Evolutionary conservation across 2,888 invertebrate genomes (phyloP).

Genomic region (Dorcus hopei): DNA sequence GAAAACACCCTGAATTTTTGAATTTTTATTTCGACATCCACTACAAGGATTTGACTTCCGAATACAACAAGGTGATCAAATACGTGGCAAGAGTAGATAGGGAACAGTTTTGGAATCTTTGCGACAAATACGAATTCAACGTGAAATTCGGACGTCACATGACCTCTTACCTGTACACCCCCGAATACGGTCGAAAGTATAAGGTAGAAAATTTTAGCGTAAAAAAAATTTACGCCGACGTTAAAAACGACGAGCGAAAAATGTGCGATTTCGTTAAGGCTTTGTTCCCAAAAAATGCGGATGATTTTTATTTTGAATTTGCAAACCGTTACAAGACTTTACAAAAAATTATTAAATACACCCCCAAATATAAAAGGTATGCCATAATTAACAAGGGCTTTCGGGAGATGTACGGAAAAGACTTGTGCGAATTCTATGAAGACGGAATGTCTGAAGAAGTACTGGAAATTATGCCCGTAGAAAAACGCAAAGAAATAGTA

Average conservation of each 20-base stretch:
- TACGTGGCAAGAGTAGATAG: conserved; percentile 5
- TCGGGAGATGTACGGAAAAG: conserved; percentile 3
- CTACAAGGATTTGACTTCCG: not conserved
- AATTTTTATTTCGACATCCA: conserved; percentile 14
- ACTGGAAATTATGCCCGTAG: conserved; percentile 1
- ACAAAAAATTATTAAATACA: not conserved
- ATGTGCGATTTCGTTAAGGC: conserved; percentile 1
- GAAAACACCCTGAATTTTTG: conserved; percentile 14
- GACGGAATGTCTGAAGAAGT: not conserved
- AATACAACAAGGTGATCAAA: conserved; percentile 1
- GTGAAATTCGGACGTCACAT: conserved; percentile 7
- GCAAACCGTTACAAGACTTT: not conserved
- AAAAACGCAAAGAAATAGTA: conserved; percentile 1
- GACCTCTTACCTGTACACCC: conserved; percentile 4
- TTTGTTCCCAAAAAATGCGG: conserved; percentile 5
- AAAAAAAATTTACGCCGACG: not conserved
- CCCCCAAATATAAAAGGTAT: not conserved
- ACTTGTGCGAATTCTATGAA: conserved; percentile 1
- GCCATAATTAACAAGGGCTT: conserved; percentile 1
- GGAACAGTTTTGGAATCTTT: conserved; percentile 5
- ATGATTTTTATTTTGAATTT: not conserved
- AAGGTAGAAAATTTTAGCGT: not conserved
- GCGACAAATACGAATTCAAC: conserved; percentile 5
- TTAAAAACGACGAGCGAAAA: conserved; percentile 1
- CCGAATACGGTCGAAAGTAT: not conserved